A percentile compares a stretch with the other conserved stretches of the same genome.
phyloP scores from a whole-genome alignment of 2,888 invertebrate species.

The Acanthococcus lagerstroemiae region DNA sequence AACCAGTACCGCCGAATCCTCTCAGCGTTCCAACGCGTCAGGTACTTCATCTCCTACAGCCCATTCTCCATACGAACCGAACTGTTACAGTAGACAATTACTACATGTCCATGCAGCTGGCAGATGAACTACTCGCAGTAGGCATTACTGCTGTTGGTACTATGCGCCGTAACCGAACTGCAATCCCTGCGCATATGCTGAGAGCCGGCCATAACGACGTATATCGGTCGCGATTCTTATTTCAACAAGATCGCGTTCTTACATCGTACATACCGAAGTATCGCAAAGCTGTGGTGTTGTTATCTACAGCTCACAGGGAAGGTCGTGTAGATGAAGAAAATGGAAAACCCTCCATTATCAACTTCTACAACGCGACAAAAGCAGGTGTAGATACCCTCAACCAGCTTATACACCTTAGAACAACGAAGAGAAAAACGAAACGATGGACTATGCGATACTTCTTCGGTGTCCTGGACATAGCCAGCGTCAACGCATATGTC shows the following conservation, averaged over 20 bases:
- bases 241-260: background rate
- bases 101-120: conserved; percentile 17
- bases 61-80: conserved; percentile 5
- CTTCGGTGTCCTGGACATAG: no score
- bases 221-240: background rate
- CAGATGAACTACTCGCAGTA: conserved; percentile 4
- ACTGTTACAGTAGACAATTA: conserved; percentile 16
- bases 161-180: background rate
- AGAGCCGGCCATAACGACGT: background rate
- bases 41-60: conserved; percentile 10
- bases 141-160: conserved; percentile 23
- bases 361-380: background rate
- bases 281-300: background rate
- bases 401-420: background rate
- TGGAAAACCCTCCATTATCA: background rate
- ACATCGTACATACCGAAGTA: no score
- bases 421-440: background rate
- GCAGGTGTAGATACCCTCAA: background rate
- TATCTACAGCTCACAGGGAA: background rate
- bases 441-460: no score
- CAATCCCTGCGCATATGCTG: background rate
- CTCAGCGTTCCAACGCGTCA: conserved; percentile 4
- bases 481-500: background rate
- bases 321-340: no score
- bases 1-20: no score